Evolutionary conservation across 2,113 vertebrate genomes (phyloP).

Genomic region (Epinephelus lanceolatus): DNA sequence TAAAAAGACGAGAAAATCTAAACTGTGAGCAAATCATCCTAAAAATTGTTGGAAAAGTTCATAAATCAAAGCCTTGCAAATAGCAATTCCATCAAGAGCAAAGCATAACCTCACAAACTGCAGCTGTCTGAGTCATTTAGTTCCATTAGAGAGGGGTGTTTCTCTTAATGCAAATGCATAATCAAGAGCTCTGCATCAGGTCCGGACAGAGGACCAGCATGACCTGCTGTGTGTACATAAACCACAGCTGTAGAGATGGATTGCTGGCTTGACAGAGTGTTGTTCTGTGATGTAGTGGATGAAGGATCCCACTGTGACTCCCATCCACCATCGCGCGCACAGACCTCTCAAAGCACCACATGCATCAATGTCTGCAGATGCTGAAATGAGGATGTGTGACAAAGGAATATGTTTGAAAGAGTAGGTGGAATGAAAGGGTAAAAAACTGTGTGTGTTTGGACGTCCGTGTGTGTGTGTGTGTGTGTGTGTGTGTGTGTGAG

Average conservation of each 20-base stretch:
- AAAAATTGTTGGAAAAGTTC: constrained; percentile 7
- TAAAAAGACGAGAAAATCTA: constrained; percentile 8
- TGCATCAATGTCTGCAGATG: constrained; percentile 40
- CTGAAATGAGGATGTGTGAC: constrained; percentile 20
- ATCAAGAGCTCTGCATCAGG: constrained; percentile 52
- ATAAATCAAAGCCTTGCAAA: constrained; percentile 13
- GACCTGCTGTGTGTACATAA: constrained; percentile 70
- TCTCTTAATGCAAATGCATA: constrained; percentile 52
- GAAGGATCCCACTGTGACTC: constrained; percentile 54
- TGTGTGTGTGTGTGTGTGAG: not conserved
- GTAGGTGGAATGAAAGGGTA: constrained; percentile 24
- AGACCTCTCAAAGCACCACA: constrained; percentile 53
- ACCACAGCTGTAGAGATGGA: constrained; percentile 66
- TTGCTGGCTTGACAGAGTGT: constrained; percentile 59
- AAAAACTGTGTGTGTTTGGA: not conserved
- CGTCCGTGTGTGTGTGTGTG: not conserved
- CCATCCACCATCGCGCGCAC: constrained; percentile 40
- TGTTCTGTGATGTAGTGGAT: constrained; percentile 57
- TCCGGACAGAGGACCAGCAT: constrained; percentile 56
- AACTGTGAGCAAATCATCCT: constrained; percentile 27
- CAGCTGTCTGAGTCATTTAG: constrained; percentile 27
- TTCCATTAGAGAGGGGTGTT: constrained; percentile 52
- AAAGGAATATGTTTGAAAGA: constrained; percentile 14
- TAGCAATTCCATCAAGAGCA: constrained; percentile 18
- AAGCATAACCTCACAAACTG: constrained; percentile 35